Evolutionary conservation across 2,888 invertebrate genomes (phyloP), one percentile per base, ranked within the genome.

Genomic region (Dicranocentrus wangi): DNA sequence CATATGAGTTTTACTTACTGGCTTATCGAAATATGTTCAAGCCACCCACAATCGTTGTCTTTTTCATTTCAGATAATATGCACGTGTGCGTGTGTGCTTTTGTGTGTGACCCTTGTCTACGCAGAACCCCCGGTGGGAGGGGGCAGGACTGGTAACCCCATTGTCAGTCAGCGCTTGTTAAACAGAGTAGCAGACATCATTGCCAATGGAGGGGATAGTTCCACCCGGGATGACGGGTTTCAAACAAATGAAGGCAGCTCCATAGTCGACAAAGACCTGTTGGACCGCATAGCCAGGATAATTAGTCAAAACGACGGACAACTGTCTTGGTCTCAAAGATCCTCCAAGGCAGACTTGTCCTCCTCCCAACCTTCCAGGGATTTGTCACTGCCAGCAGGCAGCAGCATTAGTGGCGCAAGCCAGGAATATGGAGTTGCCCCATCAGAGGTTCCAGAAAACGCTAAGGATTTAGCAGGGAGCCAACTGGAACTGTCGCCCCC

Each of bases 121-220:
- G 78, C 63, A 27, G 78, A 78, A 42, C 77, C 78, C 5, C 78
- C 70, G 7, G 65, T 47, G 2, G 17, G 17, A 17, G 17, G 17
- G 13, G 51, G 53, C 15, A n/a, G n/a, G n/a, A n/a, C n/a, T n/a
- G 61, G 68, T 7, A 77, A 63, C n/a, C 5, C 42, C n/a, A 63
- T 84, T 32, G 82, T 84, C 0, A 79, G 75, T 27, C 70, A 72
- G 23, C 68, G 77, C 8, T 69, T 84, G 1, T 42, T 84, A 21
- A 42, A 69, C 23, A 72, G 80, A 72, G 82, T 84, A 21, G 84
- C 82, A 19, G 78, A 82, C 13, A 80, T 84, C 19, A 55, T 84
- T 43, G 70, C 72, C 10, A 68, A 63, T 3, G 82, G 77, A 17
- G 84, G 82, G 1, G 82, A 84, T 42, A 82, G 78, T 10, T 70